Conservation (phyloP, 2,797 vertebrate genomes). For the Liparis tanakae region DNA sequence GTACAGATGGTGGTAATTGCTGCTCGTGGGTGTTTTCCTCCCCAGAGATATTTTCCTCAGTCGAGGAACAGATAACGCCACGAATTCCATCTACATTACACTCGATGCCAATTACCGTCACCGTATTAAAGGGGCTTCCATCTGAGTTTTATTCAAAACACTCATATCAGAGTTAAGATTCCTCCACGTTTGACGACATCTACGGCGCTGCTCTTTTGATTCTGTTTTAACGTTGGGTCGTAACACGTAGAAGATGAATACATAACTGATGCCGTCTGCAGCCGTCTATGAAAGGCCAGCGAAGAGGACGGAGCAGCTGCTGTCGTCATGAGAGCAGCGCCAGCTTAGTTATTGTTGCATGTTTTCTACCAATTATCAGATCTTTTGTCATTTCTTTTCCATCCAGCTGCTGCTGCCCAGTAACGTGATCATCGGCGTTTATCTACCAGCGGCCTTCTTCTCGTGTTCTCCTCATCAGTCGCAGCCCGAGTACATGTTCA, state of each 20-base stretch:
- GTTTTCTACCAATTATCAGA: neutral
- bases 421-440: neutral
- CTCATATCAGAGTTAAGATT: neutral
- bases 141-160: too few species aligned
- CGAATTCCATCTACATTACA: constrained; percentile 18
- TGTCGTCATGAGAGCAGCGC: constrained; percentile 27
- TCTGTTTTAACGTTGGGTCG: neutral
- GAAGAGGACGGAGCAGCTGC: neutral
- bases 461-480: too few species aligned
- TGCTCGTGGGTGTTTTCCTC: constrained; percentile 41
- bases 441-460: too few species aligned
- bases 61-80: constrained; percentile 11
- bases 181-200: neutral
- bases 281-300: neutral
- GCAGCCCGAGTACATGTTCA: too few species aligned
- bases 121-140: constrained; percentile 2
- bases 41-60: constrained; percentile 32
- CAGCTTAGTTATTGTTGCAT: neutral
- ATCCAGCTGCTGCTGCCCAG: neutral
- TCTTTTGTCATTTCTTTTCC: neutral
- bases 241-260: neutral
- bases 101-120: constrained; percentile 21
- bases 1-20: constrained; percentile 57
- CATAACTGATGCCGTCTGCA: neutral
- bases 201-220: neutral